Evolutionary conservation across 1,140 invertebrate genomes (phyloP), one percentile per base, ranked within the genome.

Genomic region (Eciton burchellii): DNA sequence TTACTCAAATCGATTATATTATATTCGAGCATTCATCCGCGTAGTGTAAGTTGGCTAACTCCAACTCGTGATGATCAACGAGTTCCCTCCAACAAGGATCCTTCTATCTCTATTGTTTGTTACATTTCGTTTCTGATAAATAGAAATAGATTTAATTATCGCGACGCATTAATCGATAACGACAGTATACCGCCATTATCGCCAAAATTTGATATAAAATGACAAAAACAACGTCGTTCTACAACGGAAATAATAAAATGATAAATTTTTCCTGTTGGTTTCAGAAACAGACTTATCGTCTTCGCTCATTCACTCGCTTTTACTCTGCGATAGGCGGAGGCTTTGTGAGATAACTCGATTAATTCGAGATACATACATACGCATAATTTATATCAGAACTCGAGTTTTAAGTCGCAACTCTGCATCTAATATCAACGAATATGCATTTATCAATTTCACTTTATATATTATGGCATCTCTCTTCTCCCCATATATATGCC

Each of bases 51-150:
- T n/a, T n/a, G n/a, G n/a, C n/a, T n/a, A n/a, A n/a, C n/a, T n/a
- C n/a, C n/a, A n/a, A n/a, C n/a, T n/a, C n/a, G n/a, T n/a, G n/a
- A n/a, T n/a, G n/a, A n/a, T n/a, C n/a, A n/a, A n/a, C n/a, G n/a
- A n/a, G n/a, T n/a, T n/a, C n/a, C n/a, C n/a, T n/a, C n/a, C n/a
- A n/a, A n/a, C n/a, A n/a, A n/a, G n/a, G n/a, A n/a, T 19, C 35
- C 35, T 35, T 6, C 6, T 6, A 35, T 35, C 29, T 45, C 59
- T n/a, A 79, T 79, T 79, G 70, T 79, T 57, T n/a, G 70, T 68
- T 70, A 79, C 74, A 79, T 79, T 72, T 83, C 70, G 56, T 86
- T 86, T 72, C 54, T 29, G 63, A 24, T 24, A 52, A 54, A 29
- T 54, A 47, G 26, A 57, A 43, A 59, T 21, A 62, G 8, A 9